These are phyloP conservation scores for Danio choprae DNA, from an alignment of 2,797 vertebrate genomes.

Conservation along the genomic window DNA sequence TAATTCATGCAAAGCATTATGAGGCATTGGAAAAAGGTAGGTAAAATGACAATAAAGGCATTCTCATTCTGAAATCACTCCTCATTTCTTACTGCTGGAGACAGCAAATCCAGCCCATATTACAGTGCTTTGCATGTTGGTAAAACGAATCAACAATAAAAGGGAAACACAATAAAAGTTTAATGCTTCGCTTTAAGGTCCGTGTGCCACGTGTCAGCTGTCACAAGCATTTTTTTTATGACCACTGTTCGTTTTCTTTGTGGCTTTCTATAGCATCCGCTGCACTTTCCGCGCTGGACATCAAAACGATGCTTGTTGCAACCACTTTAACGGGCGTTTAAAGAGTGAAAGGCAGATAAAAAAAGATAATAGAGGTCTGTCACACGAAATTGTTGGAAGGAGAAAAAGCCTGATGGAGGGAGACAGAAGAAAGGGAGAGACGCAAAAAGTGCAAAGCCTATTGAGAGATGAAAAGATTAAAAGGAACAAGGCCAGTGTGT, in stretches of 20 bases:
- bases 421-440: constrained; percentile 45
- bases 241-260: constrained; percentile 16
- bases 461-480: constrained; percentile 61
- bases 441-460: constrained; percentile 42
- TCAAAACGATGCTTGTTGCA: constrained; percentile 29
- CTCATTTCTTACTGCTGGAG: constrained; percentile 49
- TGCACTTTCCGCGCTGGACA: constrained; percentile 18
- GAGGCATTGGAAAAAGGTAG: no score
- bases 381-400: constrained; percentile 48
- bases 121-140: constrained; percentile 39
- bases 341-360: constrained; percentile 37
- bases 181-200: constrained; percentile 33
- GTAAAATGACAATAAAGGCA: no score
- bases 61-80: constrained; percentile 6
- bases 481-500: constrained; percentile 56
- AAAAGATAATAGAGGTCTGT: constrained; percentile 43
- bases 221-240: constrained; percentile 26
- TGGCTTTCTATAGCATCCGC: constrained; percentile 2
- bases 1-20: no score
- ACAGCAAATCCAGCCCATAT: constrained; percentile 47
- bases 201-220: constrained; percentile 7
- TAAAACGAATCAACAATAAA: constrained; percentile 52
- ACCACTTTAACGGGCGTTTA: constrained; percentile 40
- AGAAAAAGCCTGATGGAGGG: constrained; percentile 33
- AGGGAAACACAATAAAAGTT: constrained; percentile 38